Evolutionary conservation across 1,140 invertebrate genomes (phyloP).

Genomic region (Cephus cinctus): DNA sequence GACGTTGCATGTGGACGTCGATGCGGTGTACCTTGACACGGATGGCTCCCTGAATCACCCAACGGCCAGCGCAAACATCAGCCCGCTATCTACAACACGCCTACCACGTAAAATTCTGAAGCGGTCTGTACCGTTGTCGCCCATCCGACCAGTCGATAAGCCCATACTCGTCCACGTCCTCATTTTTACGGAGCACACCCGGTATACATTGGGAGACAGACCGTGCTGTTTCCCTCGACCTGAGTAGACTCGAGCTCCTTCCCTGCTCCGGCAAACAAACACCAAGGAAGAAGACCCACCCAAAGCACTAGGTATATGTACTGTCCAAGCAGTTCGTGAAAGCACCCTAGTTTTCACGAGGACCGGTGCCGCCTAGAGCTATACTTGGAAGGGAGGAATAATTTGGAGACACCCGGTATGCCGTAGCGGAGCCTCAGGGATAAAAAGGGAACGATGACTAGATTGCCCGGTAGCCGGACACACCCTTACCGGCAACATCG

Average conservation of each 20-base stretch:
- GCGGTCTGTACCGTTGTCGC: not conserved
- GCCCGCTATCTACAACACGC: slow-evolving; percentile 52
- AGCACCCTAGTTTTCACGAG: too few species aligned
- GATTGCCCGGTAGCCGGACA: slow-evolving; percentile 24
- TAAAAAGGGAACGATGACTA: slow-evolving; percentile 23
- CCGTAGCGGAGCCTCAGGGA: slow-evolving; percentile 12
- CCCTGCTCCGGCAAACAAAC: slow-evolving; percentile 14
- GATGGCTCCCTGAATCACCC: slow-evolving; percentile 56
- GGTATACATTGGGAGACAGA: too few species aligned
- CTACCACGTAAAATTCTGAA: slow-evolving; percentile 30
- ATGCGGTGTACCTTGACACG: slow-evolving; percentile 58
- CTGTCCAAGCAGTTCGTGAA: slow-evolving; percentile 15
- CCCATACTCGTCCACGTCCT: too few species aligned
- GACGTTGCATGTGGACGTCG: slow-evolving; percentile 47
- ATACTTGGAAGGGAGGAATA: too few species aligned
- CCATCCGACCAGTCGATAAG: not conserved
- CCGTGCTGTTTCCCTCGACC: slow-evolving; percentile 11
- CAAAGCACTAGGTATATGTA: slow-evolving; percentile 21
- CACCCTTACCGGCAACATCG: not conserved
- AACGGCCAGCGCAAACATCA: slow-evolving; percentile 49
- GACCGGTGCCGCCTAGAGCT: too few species aligned
- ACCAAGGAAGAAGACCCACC: slow-evolving; percentile 19
- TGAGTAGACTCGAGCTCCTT: not conserved
- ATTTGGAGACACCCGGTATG: slow-evolving; percentile 10
- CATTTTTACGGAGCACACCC: too few species aligned